A percentile compares a stretch with the other conserved stretches of the same genome.
Evolutionary conservation across 2,113 vertebrate genomes (phyloP).

Genomic region (Hoplias malabaricus): DNA sequence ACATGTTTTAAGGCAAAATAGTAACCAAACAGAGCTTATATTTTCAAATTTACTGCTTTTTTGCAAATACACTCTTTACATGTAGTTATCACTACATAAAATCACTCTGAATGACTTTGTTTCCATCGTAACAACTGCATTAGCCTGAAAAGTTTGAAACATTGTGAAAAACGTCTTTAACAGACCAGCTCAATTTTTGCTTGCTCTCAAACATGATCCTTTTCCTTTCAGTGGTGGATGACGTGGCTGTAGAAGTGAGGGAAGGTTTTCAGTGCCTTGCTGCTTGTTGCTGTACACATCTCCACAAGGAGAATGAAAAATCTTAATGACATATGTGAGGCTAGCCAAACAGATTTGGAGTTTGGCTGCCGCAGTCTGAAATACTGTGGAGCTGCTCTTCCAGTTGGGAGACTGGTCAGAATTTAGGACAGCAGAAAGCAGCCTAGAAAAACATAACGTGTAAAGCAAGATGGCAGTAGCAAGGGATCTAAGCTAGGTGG

Average conservation of each 20-base stretch:
- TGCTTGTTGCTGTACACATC: conserved; percentile 54
- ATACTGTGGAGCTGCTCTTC: conserved; percentile 54
- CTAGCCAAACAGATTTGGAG: conserved; percentile 54
- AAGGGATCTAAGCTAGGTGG: conserved; percentile 21
- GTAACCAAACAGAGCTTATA: no score
- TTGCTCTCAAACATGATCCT: conserved; percentile 29
- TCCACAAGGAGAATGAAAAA: conserved; percentile 59
- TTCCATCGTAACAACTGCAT: no score
- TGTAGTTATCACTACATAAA: no score
- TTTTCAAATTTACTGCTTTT: no score
- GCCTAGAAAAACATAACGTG: conserved; percentile 66
- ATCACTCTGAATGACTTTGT: neutral
- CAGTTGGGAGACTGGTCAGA: conserved; percentile 59
- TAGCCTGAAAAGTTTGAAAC: no score
- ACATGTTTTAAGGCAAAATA: no score
- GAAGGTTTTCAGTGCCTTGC: conserved; percentile 46
- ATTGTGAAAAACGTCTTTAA: no score
- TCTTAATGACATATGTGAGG: conserved; percentile 67
- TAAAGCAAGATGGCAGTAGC: conserved; percentile 42
- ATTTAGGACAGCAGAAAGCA: conserved; percentile 57
- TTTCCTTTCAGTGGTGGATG: conserved; percentile 52
- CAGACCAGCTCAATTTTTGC: neutral
- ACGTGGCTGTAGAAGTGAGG: conserved; percentile 66
- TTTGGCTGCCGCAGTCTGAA: conserved; percentile 50
- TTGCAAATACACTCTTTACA: no score